Percentiles rank a stretch among this genome's conserved stretches.
Evolutionary conservation across 2,797 vertebrate genomes (phyloP).

Genomic region (Sebastiscus tertius): DNA sequence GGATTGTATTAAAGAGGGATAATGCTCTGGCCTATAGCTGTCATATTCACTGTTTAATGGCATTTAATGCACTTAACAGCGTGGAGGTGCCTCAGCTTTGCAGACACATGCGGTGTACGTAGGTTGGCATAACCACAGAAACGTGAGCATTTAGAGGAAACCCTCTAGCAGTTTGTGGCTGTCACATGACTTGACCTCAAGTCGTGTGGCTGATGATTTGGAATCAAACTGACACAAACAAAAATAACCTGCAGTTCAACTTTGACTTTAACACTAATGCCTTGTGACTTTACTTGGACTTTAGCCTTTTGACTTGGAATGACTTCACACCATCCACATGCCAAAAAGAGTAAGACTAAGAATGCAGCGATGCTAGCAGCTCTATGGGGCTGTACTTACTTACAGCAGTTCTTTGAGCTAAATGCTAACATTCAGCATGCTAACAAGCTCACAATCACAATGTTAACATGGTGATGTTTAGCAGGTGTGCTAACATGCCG

Average conservation of each 20-base stretch:
- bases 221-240: neutral
- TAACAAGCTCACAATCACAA: neutral
- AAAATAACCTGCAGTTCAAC: neutral
- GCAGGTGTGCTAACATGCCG: neutral
- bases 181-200: neutral
- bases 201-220: neutral
- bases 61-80: constrained; percentile 31
- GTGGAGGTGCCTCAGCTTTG: neutral
- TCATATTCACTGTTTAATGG: constrained; percentile 44
- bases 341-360: neutral
- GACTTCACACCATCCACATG: neutral
- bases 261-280: neutral
- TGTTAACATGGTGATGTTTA: neutral
- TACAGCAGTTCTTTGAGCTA: neutral
- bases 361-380: neutral
- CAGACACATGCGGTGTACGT: neutral
- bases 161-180: neutral
- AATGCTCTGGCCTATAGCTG: constrained; percentile 20
- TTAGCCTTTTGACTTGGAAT: neutral
- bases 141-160: neutral
- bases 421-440: neutral
- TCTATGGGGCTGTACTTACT: neutral
- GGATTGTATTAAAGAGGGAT: constrained; percentile 29
- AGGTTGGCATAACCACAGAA: neutral
- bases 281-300: neutral